Evolutionary conservation across 2,888 invertebrate genomes (phyloP), one percentile per base, ranked within the genome.

Genomic region (Leptopilina myrica): DNA sequence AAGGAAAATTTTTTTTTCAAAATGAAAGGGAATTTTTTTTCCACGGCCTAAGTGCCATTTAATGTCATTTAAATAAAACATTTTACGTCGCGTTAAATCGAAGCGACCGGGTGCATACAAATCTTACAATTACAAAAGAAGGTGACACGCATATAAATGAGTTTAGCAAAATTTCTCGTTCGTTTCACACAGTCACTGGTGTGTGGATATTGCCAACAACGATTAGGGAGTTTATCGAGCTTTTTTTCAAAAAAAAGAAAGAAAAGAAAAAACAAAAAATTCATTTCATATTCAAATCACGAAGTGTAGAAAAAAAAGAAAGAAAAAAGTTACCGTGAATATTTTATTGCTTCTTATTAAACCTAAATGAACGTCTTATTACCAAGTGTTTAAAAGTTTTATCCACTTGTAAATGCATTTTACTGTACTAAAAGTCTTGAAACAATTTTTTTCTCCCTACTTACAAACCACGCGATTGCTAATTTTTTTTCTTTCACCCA

Each of bases 121-220:
- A 81, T 81, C 81, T 81, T 79, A 79, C 77, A 79, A 77, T 79
- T 79, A 77, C 76, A 77, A 73, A 64, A 76, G 75, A 78, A 65
- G 67, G 76, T 69, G 79, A 64, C 64, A 43, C 64, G 79, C 79
- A 80, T 80, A 73, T 56, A 76, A 80, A 80, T 80, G 78, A 80
- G 79, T 59, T 53, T 40, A 73, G 53, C n/a, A 73, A 73, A 73
- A 73, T 40, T 53, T 40, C 73, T n/a, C 26, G 53, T 56, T 73
- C 73, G 9, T 46, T 46, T 46, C 9, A 26, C 49, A 53, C 56
- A 56, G 73, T 56, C 26, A 14, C 56, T 33, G 33, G 33, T 33
- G 62, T 12, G n/a, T 69, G 73, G 56, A 73, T 73, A 56, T 26
- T 73, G 56, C 56, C 73, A 56, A 56, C 73, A 73, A 73, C 56